phyloP scores from a whole-genome alignment of 2,888 invertebrate species.

The Smittia sp. region DNA sequence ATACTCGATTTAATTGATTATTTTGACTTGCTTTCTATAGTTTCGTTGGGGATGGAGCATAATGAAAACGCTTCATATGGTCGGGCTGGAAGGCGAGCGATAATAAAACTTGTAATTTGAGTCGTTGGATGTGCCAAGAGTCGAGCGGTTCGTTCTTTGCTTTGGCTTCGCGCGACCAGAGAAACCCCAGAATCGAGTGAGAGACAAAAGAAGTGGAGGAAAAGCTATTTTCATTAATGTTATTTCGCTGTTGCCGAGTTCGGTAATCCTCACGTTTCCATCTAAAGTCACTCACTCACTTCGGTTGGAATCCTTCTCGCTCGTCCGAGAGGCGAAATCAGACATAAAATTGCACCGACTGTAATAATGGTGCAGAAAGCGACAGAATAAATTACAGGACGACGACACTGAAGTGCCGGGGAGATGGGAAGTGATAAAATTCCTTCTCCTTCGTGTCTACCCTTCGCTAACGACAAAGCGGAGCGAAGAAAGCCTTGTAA shows the following conservation, averaged over 20 bases:
- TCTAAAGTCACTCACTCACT: conserved; percentile 19
- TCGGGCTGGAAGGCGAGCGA: not conserved
- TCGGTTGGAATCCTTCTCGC: not conserved
- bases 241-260: conserved; percentile 23
- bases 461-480: not conserved
- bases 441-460: not conserved
- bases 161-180: conserved; percentile 22
- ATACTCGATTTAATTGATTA: conserved; percentile 31
- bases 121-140: not conserved
- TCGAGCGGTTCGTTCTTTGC: not conserved
- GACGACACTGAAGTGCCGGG: conserved; percentile 9
- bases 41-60: not conserved
- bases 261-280: conserved; percentile 25
- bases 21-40: conserved; percentile 11
- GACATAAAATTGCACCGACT: conserved; percentile 18
- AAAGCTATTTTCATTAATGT: conserved; percentile 8
- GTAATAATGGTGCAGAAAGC: not conserved
- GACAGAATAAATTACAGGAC: conserved; percentile 26
- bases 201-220: not conserved
- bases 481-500: not conserved
- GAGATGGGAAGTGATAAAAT: not conserved
- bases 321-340: not conserved
- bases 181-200: not conserved
- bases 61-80: not conserved
- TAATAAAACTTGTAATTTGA: conserved; percentile 17